Conservation (phyloP, 2,113 vertebrate genomes). For the Ursus arctos region DNA sequence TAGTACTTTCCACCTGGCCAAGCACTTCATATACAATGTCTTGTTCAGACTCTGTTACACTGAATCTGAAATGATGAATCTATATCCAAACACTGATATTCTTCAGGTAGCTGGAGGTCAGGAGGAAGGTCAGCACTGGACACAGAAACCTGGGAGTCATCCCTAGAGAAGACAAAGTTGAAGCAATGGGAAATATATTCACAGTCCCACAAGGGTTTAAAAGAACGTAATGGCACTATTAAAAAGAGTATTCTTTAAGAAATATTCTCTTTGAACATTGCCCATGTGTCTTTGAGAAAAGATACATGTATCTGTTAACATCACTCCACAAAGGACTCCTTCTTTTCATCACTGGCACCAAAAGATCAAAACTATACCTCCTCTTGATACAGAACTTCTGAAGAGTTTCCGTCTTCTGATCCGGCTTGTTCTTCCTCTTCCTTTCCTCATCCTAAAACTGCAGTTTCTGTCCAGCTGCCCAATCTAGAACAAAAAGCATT, state of each 20-base stretch:
- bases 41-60: not conserved
- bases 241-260: not conserved
- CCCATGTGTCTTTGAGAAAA: not conserved
- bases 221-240: not conserved
- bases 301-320: not conserved
- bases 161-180: not conserved
- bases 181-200: not conserved
- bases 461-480: not conserved
- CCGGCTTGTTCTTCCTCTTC: constrained; percentile 87
- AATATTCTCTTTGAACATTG: not conserved
- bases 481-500: not conserved
- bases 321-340: not conserved
- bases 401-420: constrained; percentile 81
- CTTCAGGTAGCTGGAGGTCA: not conserved
- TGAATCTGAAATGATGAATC: not conserved
- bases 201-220: not conserved
- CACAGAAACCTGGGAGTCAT: not conserved
- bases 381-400: constrained; percentile 41
- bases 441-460: constrained; percentile 82
- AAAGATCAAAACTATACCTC: constrained; percentile 81
- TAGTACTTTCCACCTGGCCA: not conserved
- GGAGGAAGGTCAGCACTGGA: not conserved
- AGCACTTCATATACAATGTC: not conserved
- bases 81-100: not conserved
- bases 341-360: not conserved